Evolutionary conservation across 2,113 vertebrate species (phyloP).

Genomic region (Cnemophilus loriae): DNA sequence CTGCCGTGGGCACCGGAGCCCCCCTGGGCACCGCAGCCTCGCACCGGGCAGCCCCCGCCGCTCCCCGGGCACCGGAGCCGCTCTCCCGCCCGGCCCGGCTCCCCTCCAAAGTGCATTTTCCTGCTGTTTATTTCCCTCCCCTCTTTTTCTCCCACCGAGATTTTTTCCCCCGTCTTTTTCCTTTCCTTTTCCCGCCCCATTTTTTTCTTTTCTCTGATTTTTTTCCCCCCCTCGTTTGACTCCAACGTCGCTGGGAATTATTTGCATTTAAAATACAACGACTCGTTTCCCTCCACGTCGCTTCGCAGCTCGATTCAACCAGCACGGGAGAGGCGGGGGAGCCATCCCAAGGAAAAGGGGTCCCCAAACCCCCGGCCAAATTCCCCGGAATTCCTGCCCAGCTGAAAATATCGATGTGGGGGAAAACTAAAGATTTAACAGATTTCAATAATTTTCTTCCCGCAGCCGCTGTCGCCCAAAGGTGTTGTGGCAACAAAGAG

Average conservation of each 20-base stretch:
- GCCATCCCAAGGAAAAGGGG: not conserved
- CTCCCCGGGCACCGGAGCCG: not conserved
- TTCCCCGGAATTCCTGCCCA: not conserved
- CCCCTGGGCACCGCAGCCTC: not conserved
- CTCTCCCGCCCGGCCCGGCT: not conserved
- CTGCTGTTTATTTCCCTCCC: not conserved
- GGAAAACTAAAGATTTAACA: not conserved
- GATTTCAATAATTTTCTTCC: not conserved
- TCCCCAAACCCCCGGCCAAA: not conserved
- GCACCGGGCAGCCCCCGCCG: not conserved
- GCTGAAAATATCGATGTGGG: not conserved
- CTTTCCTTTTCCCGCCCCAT: not conserved
- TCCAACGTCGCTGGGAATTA: not conserved
- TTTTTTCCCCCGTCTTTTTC: fast-evolving
- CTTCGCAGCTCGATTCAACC: not conserved
- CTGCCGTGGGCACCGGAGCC: not conserved
- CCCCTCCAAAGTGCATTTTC: not conserved
- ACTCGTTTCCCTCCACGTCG: not conserved
- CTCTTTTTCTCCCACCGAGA: not conserved
- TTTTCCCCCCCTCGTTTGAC: not conserved
- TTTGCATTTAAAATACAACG: constrained; percentile 25
- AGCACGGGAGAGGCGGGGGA: not conserved
- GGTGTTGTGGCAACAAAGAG: constrained; percentile 39
- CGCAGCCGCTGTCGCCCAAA: not conserved
- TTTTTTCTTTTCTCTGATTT: not conserved